Conservation (phyloP, 2,888 invertebrate species). For the Eupithecia dodoneata region DNA sequence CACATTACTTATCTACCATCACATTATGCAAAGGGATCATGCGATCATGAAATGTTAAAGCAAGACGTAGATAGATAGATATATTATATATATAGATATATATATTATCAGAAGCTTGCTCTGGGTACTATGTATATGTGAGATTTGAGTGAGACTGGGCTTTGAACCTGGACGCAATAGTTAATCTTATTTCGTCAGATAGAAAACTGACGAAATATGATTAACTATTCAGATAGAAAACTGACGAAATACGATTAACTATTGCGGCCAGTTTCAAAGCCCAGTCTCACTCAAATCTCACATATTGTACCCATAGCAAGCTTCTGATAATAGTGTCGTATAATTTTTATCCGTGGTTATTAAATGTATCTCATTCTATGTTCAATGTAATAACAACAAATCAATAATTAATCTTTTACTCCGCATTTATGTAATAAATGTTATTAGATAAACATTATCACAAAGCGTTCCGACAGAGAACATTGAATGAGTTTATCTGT, state of each 20-base stretch:
- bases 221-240: background rate
- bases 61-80: background rate
- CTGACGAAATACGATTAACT: background rate
- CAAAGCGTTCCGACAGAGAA: slow-evolving; percentile 16
- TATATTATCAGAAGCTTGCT: background rate
- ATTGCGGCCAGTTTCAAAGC: background rate
- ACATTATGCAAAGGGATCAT: background rate
- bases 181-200: background rate
- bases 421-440: background rate
- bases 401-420: background rate
- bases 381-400: too few species aligned
- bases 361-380: background rate
- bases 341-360: background rate
- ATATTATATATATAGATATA: too few species aligned
- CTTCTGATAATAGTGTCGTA: background rate
- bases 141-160: too few species aligned
- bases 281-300: too few species aligned
- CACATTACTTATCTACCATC: too few species aligned
- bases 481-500: slow-evolving; percentile 35
- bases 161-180: background rate
- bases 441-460: slow-evolving; percentile 7
- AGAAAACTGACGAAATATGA: background rate
- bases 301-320: background rate
- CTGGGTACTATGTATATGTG: background rate
- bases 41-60: background rate